These are phyloP conservation scores for Leptopilina boulardi DNA, from an alignment of 1,140 invertebrate genomes.

Conservation along the genomic window DNA sequence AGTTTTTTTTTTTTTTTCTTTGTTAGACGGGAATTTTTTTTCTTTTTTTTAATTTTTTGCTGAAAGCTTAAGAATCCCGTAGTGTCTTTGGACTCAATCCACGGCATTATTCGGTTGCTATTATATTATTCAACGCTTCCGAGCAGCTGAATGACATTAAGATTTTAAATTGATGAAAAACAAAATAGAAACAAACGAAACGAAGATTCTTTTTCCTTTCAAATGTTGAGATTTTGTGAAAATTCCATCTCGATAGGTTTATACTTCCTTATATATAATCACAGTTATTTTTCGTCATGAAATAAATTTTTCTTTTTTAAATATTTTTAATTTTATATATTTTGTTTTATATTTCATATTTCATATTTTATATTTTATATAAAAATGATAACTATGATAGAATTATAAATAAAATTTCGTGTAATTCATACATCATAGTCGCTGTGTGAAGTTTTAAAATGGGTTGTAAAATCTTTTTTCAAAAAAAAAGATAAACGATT, in stretches of 20 bases:
- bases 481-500: conserved; percentile 20
- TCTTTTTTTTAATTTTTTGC: too few species aligned
- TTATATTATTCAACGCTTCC: conserved; percentile 28
- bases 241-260: not conserved
- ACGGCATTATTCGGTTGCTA: not conserved
- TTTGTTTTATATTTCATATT: too few species aligned
- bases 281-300: not conserved
- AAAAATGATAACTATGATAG: not conserved
- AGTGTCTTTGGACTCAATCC: conserved; percentile 14
- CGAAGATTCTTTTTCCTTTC: not conserved
- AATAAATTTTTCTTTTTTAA: too few species aligned
- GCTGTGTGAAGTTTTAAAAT: not conserved
- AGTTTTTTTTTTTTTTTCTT: not conserved
- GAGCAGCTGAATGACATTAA: conserved; percentile 18
- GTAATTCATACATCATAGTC: not conserved
- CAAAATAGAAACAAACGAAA: conserved; percentile 20
- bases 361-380: not conserved
- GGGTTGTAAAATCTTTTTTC: not conserved
- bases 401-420: not conserved
- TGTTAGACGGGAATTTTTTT: not conserved
- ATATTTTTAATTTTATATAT: too few species aligned
- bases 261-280: not conserved
- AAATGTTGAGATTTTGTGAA: not conserved
- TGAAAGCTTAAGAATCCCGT: conserved; percentile 13
- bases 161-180: conserved; percentile 22